Percentiles rank a stretch among this genome's conserved stretches.
Evolutionary conservation across 2,888 invertebrate genomes (phyloP).

Genomic region (Lissocephala sabroskyi): DNA sequence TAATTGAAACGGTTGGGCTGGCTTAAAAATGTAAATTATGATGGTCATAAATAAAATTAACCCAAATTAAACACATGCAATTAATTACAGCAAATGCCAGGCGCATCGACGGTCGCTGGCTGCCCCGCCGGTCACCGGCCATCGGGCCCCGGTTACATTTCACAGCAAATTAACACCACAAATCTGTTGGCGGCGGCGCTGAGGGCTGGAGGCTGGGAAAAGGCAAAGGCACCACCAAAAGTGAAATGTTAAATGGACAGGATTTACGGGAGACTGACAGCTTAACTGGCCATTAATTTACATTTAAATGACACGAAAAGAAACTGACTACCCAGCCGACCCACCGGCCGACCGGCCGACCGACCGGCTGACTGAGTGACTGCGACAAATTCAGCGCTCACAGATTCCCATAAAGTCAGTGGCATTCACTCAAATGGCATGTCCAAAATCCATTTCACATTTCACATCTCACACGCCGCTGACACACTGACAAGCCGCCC

Average conservation of each 20-base stretch:
- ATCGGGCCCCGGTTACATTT: slow-evolving; percentile 60
- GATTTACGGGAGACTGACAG: slow-evolving; percentile 37
- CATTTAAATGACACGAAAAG: slow-evolving; percentile 40
- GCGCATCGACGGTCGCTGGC: slow-evolving; percentile 17
- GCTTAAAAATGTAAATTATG: slow-evolving; percentile 43
- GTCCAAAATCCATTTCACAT: neutral
- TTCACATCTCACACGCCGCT: slow-evolving; percentile 3
- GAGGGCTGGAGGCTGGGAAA: no score
- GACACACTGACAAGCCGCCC: neutral
- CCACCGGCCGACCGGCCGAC: slow-evolving; percentile 2
- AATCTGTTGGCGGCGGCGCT: slow-evolving; percentile 25
- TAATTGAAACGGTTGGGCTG: slow-evolving; percentile 2
- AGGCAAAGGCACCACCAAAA: slow-evolving; percentile 14
- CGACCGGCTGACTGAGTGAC: slow-evolving; percentile 2
- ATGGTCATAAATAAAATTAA: slow-evolving; percentile 64
- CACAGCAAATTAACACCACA: slow-evolving; percentile 67
- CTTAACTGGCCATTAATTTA: slow-evolving; percentile 66
- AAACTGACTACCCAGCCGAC: slow-evolving; percentile 1
- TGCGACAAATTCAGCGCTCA: slow-evolving; percentile 39
- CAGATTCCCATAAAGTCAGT: slow-evolving; percentile 24
- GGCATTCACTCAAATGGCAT: slow-evolving; percentile 9
- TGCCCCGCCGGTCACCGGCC: no score
- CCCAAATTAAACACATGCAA: slow-evolving; percentile 61
- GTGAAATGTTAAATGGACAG: slow-evolving; percentile 13
- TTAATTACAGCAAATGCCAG: slow-evolving; percentile 48